A percentile compares a stretch with the other conserved stretches of the same genome.
Evolutionary conservation across 1,140 invertebrate genomes (phyloP).

Genomic region (Drosophila rufa): DNA sequence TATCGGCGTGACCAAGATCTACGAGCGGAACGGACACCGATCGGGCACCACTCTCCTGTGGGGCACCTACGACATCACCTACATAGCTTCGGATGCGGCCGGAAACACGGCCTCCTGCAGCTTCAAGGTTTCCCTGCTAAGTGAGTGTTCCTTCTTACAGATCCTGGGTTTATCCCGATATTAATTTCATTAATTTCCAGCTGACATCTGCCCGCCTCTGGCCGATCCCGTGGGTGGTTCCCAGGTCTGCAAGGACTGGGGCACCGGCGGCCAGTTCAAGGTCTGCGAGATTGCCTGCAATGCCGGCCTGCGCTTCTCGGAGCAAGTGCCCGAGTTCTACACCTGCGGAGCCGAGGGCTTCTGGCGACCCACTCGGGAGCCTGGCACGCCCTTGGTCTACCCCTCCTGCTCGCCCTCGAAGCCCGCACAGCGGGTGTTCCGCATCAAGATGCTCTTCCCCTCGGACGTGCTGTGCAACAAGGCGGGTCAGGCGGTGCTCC

Average conservation of each 20-base stretch:
- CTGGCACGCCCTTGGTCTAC: slow-evolving; percentile 92
- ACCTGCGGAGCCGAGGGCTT: slow-evolving; percentile 98
- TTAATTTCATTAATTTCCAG: slow-evolving; percentile 85
- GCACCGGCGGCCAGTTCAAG: slow-evolving; percentile 97
- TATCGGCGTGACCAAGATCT: slow-evolving; percentile 91
- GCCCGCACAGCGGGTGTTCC: slow-evolving; percentile 96
- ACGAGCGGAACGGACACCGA: slow-evolving; percentile 94
- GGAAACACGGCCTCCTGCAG: slow-evolving; percentile 96
- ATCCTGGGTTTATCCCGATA: neutral
- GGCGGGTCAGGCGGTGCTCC: slow-evolving; percentile 95
- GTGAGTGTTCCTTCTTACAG: slow-evolving; percentile 87
- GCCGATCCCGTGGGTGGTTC: slow-evolving; percentile 95
- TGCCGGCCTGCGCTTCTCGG: slow-evolving; percentile 94
- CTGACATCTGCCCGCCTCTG: slow-evolving; percentile 95
- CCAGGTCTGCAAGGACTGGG: slow-evolving; percentile 97
- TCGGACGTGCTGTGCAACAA: slow-evolving; percentile 97
- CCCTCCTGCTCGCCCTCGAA: slow-evolving; percentile 95
- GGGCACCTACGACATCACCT: slow-evolving; percentile 97
- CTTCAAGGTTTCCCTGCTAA: slow-evolving; percentile 96
- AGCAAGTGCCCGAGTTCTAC: slow-evolving; percentile 96
- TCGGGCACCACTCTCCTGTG: slow-evolving; percentile 96
- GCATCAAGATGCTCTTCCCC: slow-evolving; percentile 96
- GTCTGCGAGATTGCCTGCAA: slow-evolving; percentile 95
- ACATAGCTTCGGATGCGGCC: slow-evolving; percentile 95
- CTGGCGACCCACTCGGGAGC: slow-evolving; percentile 95